Evolutionary conservation across 2,797 vertebrate species (phyloP).

Genomic region (Hozukius guyotensis): DNA sequence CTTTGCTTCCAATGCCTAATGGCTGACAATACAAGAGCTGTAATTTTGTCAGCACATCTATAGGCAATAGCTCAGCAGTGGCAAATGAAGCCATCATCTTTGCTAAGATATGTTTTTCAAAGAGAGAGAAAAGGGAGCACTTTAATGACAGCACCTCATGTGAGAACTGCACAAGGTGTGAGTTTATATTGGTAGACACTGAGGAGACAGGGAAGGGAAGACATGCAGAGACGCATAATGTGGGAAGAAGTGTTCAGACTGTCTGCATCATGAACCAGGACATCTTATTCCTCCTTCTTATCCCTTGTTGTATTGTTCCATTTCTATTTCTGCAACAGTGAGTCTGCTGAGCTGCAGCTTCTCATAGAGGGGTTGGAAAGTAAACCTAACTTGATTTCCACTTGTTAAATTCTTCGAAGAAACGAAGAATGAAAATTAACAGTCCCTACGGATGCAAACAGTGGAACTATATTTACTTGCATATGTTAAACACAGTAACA

Average conservation of each 20-base stretch:
- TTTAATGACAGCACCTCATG: constrained; percentile 16
- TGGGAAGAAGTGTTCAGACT: background rate
- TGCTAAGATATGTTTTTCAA: constrained; percentile 5
- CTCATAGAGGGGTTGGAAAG: background rate
- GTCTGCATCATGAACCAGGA: constrained; percentile 24
- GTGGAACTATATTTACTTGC: background rate
- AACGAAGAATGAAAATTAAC: background rate
- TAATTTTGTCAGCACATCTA: constrained; percentile 15
- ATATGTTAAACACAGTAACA: background rate
- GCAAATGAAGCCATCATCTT: constrained; percentile 21
- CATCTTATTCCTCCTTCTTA: constrained; percentile 1
- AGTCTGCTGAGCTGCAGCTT: background rate
- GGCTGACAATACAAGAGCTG: background rate
- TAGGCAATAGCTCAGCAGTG: background rate
- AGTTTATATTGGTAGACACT: background rate
- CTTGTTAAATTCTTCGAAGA: background rate
- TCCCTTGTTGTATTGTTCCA: background rate
- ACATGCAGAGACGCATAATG: background rate
- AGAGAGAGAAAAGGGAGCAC: background rate
- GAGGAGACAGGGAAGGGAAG: background rate
- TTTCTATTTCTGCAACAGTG: constrained; percentile 19
- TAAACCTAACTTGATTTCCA: background rate
- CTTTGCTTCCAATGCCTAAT: background rate
- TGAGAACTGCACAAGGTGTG: background rate
- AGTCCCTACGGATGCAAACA: background rate